A percentile compares a stretch with the other conserved stretches of the same genome.
Evolutionary conservation across 2,113 vertebrate genomes (phyloP).

Genomic region (Podiceps cristatus): DNA sequence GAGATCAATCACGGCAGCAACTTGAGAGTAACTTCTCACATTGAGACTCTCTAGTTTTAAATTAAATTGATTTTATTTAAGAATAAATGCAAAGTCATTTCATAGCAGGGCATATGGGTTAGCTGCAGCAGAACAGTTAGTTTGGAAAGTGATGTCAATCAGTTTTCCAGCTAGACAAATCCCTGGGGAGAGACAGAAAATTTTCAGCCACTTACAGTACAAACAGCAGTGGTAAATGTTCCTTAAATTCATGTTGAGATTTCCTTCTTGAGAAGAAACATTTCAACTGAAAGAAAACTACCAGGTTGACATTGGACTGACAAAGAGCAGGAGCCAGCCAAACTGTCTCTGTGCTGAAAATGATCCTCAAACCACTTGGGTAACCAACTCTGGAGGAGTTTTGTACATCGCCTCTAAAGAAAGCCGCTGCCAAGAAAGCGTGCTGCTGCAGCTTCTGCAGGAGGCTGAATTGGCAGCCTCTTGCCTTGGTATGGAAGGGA

Average conservation of each 20-base stretch:
- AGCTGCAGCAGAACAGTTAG: background rate
- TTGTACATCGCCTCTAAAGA: background rate
- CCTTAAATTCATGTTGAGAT: background rate
- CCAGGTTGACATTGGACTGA: background rate
- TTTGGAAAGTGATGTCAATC: background rate
- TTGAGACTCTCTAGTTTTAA: background rate
- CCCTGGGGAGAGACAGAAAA: background rate
- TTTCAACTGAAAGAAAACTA: background rate
- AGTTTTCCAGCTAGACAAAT: background rate
- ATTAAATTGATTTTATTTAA: background rate
- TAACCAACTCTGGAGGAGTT: background rate
- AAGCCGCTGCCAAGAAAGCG: rapidly evolving
- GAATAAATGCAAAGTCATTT: background rate
- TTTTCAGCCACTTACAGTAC: background rate
- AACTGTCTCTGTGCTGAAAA: background rate
- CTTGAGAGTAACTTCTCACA: background rate
- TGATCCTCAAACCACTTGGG: background rate
- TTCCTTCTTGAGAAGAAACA: background rate
- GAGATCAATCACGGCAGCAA: rapidly evolving
- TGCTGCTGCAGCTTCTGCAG: background rate
- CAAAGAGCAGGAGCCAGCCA: background rate
- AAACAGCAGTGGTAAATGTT: background rate
- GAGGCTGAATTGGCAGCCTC: background rate
- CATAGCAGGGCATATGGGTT: background rate
- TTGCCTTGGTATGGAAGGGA: background rate